Percentiles rank a stretch among this genome's conserved stretches.
Evolutionary conservation across 2,888 invertebrate genomes (phyloP).

Genomic region (Troides oblongomaculatus): DNA sequence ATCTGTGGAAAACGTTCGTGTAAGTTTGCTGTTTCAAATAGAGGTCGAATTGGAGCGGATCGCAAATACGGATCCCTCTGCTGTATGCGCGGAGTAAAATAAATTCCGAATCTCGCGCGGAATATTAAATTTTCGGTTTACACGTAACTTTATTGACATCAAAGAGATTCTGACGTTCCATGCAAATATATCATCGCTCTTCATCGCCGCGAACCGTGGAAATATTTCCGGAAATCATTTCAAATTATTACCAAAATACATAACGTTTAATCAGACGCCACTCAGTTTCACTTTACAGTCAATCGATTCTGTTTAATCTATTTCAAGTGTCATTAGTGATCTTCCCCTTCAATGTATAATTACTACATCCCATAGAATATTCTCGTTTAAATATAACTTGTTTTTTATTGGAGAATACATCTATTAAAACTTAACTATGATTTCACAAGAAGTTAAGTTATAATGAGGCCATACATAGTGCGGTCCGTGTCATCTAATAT

Average conservation of each 20-base stretch:
- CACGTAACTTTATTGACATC: conserved; percentile 1
- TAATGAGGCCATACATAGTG: too few species aligned
- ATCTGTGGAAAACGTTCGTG: background rate
- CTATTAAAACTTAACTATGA: too few species aligned
- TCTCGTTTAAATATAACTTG: background rate
- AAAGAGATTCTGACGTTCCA: background rate
- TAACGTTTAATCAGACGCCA: background rate
- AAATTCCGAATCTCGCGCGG: background rate
- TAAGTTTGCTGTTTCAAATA: conserved; percentile 1
- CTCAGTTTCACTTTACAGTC: background rate
- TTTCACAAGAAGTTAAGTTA: too few species aligned
- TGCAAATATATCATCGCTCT: conserved; percentile 3
- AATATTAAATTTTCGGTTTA: conserved; percentile 2
- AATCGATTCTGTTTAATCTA: background rate
- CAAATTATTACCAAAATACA: background rate
- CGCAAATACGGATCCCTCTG: background rate
- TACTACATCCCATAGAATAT: background rate
- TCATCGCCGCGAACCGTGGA: background rate
- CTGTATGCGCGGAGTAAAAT: background rate
- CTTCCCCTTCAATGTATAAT: background rate
- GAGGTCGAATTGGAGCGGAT: background rate
- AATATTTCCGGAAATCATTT: background rate
- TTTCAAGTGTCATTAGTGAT: background rate
- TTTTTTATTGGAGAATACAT: too few species aligned
- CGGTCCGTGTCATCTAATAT: too few species aligned